Evolutionary conservation across 2,888 invertebrate genomes (phyloP).

Genomic region (Drosophila siamana): DNA sequence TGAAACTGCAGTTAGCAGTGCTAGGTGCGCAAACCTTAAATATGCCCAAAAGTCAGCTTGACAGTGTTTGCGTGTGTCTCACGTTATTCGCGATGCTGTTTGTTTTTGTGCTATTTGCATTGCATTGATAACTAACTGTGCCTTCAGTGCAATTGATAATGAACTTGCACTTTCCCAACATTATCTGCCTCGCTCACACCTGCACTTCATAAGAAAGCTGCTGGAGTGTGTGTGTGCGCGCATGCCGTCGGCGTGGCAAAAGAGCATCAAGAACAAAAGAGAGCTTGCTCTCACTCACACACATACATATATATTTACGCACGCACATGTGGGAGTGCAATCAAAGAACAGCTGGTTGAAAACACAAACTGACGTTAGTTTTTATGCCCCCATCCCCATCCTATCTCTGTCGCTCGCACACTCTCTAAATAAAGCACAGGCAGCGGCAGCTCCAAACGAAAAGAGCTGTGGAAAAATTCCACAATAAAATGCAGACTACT

Average conservation of each 20-base stretch:
- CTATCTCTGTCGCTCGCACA: not conserved
- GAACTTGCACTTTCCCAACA: constrained; percentile 35
- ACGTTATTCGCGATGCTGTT: constrained; percentile 8
- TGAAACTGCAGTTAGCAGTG: constrained; percentile 31
- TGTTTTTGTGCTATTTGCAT: not conserved
- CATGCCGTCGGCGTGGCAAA: constrained; percentile 33
- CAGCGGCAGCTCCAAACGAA: constrained; percentile 11
- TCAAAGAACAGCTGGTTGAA: constrained; percentile 46
- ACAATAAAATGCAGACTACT: constrained; percentile 39
- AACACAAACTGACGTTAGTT: constrained; percentile 43
- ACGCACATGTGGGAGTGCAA: constrained; percentile 32
- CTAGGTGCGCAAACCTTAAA: constrained; percentile 2
- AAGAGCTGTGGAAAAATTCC: constrained; percentile 46
- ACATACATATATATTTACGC: not conserved
- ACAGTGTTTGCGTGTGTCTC: constrained; percentile 6
- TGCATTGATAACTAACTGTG: not conserved
- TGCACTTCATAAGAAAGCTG: not conserved
- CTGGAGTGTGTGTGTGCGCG: constrained; percentile 5
- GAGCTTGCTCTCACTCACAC: constrained; percentile 22
- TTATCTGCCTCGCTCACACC: constrained; percentile 1
- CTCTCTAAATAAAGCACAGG: constrained; percentile 18
- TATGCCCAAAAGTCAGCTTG: not conserved
- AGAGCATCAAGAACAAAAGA: constrained; percentile 9
- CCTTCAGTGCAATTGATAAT: constrained; percentile 32
- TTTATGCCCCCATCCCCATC: not conserved